Conservation (phyloP, 2,113 vertebrate species). For the Hystrix cristata region DNA sequence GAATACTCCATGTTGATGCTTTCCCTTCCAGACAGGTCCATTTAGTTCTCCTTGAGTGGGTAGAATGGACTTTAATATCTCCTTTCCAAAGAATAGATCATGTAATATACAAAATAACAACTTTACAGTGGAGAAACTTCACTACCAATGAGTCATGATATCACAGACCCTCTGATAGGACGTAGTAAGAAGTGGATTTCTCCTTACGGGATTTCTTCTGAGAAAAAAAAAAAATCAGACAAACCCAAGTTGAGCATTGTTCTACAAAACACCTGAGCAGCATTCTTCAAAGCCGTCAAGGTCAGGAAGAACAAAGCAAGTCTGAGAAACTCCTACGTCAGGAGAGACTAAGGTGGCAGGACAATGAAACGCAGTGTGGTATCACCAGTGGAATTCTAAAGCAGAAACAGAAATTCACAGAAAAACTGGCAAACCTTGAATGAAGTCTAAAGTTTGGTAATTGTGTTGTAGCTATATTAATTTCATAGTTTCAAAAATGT, state of each 20-base stretch:
- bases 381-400: neutral
- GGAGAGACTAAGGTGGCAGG: neutral
- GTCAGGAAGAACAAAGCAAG: neutral
- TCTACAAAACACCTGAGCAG: neutral
- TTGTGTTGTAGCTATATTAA: neutral
- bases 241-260: neutral
- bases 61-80: neutral
- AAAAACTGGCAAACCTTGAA: neutral
- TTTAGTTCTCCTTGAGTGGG: neutral
- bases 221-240: neutral
- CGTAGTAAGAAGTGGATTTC: neutral
- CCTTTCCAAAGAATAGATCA: neutral
- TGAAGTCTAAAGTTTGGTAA: neutral
- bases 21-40: neutral
- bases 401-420: neutral
- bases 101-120: neutral
- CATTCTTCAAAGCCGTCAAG: neutral
- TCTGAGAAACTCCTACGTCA: neutral
- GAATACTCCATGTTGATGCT: neutral
- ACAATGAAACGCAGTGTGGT: neutral
- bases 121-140: neutral
- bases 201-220: neutral
- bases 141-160: neutral
- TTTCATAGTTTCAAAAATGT: slow-evolving; percentile 12
- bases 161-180: too few relatives aligned